Conservation (phyloP, 2,113 vertebrate genomes). For the Choloepus hoffmanni region DNA sequence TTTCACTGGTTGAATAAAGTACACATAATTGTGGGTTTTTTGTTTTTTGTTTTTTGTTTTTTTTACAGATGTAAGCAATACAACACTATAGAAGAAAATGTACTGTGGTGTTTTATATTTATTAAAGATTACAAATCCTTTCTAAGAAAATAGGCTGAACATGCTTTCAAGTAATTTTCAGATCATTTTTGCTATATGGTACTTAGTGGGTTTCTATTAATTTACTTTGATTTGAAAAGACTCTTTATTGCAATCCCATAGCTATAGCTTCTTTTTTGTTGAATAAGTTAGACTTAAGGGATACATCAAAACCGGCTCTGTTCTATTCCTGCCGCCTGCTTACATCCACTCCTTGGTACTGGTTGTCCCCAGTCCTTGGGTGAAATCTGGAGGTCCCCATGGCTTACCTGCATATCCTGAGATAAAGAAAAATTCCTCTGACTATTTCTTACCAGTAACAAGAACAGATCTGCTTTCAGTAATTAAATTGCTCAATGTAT, state of each 20-base stretch:
- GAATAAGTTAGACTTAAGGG: not conserved
- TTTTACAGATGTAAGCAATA: not conserved
- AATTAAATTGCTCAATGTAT: too few relatives aligned
- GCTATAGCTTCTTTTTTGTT: not conserved
- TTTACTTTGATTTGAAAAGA: not conserved
- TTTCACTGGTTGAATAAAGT: not conserved
- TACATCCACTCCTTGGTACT: too few relatives aligned
- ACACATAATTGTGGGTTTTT: not conserved
- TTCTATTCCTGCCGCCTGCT: too few relatives aligned
- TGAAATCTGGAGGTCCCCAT: too few relatives aligned
- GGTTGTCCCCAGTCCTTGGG: too few relatives aligned
- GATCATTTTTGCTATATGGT: not conserved
- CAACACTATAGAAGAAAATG: not conserved
- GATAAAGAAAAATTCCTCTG: not conserved
- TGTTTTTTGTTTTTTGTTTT: not conserved
- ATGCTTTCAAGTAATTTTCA: not conserved
- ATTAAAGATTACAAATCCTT: not conserved
- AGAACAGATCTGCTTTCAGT: not conserved
- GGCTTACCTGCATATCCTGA: not conserved
- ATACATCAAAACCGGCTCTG: too few relatives aligned
- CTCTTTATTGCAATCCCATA: not conserved
- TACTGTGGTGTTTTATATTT: not conserved
- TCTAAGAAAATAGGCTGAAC: not conserved
- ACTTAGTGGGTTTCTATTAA: not conserved
- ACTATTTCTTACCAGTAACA: not conserved